Base-by-base conservation (phyloP, 30 jellyfish, hydroid and myxozoan species). In the Hydractinia symbiolongicarpus region DNA sequence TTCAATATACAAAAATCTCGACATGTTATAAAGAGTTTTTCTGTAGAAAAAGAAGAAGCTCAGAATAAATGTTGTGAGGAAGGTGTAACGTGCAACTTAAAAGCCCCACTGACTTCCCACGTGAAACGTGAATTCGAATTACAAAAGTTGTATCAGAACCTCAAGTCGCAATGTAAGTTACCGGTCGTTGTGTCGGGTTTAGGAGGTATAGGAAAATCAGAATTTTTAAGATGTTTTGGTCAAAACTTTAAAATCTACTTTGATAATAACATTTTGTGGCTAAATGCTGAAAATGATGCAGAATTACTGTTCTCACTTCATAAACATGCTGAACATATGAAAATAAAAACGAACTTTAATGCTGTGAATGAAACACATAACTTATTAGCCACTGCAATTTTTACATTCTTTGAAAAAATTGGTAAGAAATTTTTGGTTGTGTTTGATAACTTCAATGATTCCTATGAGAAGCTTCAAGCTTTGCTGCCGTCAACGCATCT, bases 201-300 rank as follows among this genome's bases (percentile, higher is more conserved):
- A 9, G 94, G 94, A 14, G 94, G 94, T 21, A 76, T 78, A 9
- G 94, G 94, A 6, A 85, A 85, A 55, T 60, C 84, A 5, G 88
- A 77, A 64, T 64, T 85, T 17, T 87, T 81, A 67, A 77, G 83
- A 66, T 77, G 78, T 57, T 81, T 82, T 4, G 77, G 61, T 60
- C 8, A n/a, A 14, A 51, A 70, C 15, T 81, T 81, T 10, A 54
- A 73, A 6, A 53, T 79, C 14, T 8, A 54, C 17, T 85, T 76
- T 73, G 81, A 78, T 68, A 67, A 81, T 40, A 85, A 85, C 61
- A 86, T 85, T 9, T 16, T 78, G n/a, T 85, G 94, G 94, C 68
- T 85, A 15, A 57, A 66, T 56, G 83, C 94, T 8, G 87, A 85
- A 52, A 82, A 72, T 56, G 52, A 53, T 5, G 55, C 72, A 5